Base-by-base conservation (phyloP, 2,888 invertebrate genomes). In the Hydrotaea diabolus region DNA sequence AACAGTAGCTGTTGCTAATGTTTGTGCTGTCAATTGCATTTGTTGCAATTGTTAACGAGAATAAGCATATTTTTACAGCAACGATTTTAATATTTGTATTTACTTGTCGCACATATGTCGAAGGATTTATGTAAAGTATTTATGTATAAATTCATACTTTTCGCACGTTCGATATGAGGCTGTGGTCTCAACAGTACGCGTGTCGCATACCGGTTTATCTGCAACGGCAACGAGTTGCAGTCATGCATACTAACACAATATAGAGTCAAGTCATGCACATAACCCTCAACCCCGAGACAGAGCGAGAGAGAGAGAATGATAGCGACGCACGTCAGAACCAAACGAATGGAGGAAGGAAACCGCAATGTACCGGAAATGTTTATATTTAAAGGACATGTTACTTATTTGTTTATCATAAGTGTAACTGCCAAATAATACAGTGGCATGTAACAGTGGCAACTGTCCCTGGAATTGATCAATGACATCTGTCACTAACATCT, bases 21-120 rank as follows among this genome's bases (percentile, higher is more conserved):
- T 69, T 62, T 46, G 21, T 55, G 43, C 62, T 82, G 64, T 79
- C 78, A 76, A 75, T 82, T 72, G 72, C 78, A 82, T 76, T 64
- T 76, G 75, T 64, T 76, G 64, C 57, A 76, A 76, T 79, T 79
- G 79, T 79, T 79, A 76, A 75, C 75, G 59, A 64, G 59, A 64
- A 36, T 55, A 43, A 64, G 55, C 15, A 23, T 72, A 43, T 78
- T 76, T 79, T 76, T 79, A 59, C 43, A 36, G 64, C 59, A 59
- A 62, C 39, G 46, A 8, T 62, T 83, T 82, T 72, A 76, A 79
- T 79, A 19, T n/a, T n/a, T n/a, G n/a, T 72, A 83, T 83, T 74
- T 74, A 74, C 39, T 26, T n/a, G 46, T 43, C 19, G 43, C 39
- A 23, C 13, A 49, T n/a, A n/a, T n/a, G n/a, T n/a, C n/a, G n/a